Base-by-base conservation (phyloP, 2,113 vertebrate genomes). In the Calyptomena viridis region DNA sequence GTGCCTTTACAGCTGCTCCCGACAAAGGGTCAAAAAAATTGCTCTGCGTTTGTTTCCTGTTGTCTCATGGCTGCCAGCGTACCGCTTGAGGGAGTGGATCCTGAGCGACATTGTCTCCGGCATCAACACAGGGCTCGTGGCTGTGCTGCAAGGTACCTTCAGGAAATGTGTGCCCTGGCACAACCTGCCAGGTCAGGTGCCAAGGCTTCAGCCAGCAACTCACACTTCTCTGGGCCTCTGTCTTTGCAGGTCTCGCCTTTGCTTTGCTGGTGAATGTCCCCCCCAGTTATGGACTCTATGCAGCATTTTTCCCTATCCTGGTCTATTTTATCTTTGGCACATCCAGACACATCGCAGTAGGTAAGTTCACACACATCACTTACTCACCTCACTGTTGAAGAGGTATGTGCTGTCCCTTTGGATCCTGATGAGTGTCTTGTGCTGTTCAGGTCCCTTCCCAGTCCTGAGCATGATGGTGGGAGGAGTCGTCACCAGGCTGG, bases 391-490 rank as follows among this genome's bases (percentile, higher is more conserved):
- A 4, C 20, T 71, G 55, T 72, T 89, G 87, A 66, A 87, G 62
- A 89, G 10, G 50, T 40, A 25, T 28, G 6, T 11, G 28, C 37
- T 79, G 79, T 21, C 67, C 15, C 21, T 60, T 23, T 1, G 1
- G 25, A 24, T 59, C n/a, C 33, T 84, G 77, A 91, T 2, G 0
- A 87, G 56, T 16, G 4, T 19, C 39, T 80, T 92, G 35, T 90
- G 35, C 80, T 76, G 37, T 73, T 79, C 84, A 99, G 99, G 99
- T 79, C 97, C 99, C 2, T 99, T 99, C 88, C 99, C 99, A 0
- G 98, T 99, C 67, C 95, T 99, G 62, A 99, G 99, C 92, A 95
- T 99, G 68, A 99, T 99, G 99, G 97, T 99, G n/a, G 99, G 99
- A 77, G 97, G 96, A 31, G 98, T 97, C 1, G 99, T 99, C 35